Conservation (phyloP, 2,888 invertebrate species). For the Monopis laevigella region DNA sequence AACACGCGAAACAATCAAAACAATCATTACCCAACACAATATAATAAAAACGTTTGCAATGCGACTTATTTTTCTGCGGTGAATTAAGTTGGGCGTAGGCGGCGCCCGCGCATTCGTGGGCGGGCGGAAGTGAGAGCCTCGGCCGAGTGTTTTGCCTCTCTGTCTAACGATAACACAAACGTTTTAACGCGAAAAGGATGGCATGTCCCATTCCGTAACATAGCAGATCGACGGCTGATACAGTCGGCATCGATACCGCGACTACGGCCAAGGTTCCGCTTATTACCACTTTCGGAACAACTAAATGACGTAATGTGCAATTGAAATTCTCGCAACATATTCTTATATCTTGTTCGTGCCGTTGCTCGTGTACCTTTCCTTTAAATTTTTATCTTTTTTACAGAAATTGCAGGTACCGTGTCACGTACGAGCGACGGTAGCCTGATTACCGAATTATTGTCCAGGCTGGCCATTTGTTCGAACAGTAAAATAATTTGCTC, state of each 20-base stretch:
- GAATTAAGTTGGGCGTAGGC: constrained; percentile 51
- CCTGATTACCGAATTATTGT: constrained; percentile 1
- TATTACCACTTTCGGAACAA: constrained; percentile 54
- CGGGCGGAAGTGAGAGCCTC: constrained; percentile 65
- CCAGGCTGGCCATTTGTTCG: constrained; percentile 1
- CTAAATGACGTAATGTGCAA: constrained; percentile 46
- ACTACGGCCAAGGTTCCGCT: constrained; percentile 53
- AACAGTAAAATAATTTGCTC: constrained; percentile 1
- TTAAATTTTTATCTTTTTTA: constrained; percentile 25
- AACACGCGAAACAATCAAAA: no score
- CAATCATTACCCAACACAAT: no score
- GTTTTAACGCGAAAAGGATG: constrained; percentile 21
- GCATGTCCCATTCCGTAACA: constrained; percentile 40
- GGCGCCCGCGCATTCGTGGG: constrained; percentile 46
- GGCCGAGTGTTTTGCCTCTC: constrained; percentile 40
- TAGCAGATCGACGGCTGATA: constrained; percentile 37
- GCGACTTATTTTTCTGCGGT: constrained; percentile 12
- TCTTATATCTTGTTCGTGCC: constrained; percentile 17
- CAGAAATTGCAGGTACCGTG: constrained; percentile 39
- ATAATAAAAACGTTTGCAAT: no score
- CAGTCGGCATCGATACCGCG: neutral
- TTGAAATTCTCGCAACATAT: constrained; percentile 31
- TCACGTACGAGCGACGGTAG: constrained; percentile 31
- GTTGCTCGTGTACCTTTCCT: constrained; percentile 31
- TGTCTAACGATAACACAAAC: constrained; percentile 40